Evolutionary conservation across 2,113 vertebrate genomes (phyloP).

Genomic region (Chaetops frenatus): DNA sequence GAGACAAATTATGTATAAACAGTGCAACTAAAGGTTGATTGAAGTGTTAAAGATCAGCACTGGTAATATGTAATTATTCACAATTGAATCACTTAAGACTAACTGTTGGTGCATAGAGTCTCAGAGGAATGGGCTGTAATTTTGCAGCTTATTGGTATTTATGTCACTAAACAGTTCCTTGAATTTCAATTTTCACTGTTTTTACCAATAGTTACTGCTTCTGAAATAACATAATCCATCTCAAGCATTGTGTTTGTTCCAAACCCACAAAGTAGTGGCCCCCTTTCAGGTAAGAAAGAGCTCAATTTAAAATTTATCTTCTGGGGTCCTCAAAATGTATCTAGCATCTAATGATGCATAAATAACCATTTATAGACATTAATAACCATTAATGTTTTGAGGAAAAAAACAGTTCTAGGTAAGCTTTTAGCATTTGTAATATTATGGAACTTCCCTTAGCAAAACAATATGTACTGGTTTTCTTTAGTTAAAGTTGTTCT

Average conservation of each 20-base stretch:
- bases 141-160: background rate
- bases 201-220: background rate
- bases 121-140: background rate
- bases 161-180: background rate
- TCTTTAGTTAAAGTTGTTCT: background rate
- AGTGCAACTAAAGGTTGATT: conserved; percentile 8
- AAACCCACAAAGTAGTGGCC: background rate
- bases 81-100: conserved; percentile 19
- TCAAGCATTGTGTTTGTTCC: background rate
- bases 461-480: background rate
- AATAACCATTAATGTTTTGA: background rate
- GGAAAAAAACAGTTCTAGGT: background rate
- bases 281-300: background rate
- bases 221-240: background rate
- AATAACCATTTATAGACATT: background rate
- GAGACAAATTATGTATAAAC: conserved; percentile 8
- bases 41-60: conserved; percentile 18
- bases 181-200: background rate
- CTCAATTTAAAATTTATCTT: background rate
- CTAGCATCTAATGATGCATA: background rate
- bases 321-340: background rate
- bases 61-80: conserved; percentile 7
- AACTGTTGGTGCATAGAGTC: background rate
- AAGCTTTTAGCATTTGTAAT: background rate
- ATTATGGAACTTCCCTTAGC: background rate